Conservation (phyloP, 2,888 invertebrate species). For the Pycnomerus fuliginosus region DNA sequence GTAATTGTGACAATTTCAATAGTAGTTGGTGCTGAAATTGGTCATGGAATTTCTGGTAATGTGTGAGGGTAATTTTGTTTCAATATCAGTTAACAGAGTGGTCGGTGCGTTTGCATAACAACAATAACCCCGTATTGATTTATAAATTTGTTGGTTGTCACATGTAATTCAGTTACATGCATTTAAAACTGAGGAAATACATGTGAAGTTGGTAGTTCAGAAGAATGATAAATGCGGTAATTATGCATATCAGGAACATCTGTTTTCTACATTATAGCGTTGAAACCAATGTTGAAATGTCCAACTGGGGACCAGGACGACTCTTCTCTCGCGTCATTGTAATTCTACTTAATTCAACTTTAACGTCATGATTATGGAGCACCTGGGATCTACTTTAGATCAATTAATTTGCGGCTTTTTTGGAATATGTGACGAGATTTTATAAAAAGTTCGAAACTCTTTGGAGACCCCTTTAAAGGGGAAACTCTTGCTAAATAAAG, state of each 20-base stretch:
- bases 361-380: conserved; percentile 13
- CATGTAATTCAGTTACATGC: conserved; percentile 6
- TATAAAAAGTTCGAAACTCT: conserved; percentile 8
- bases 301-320: conserved; percentile 20
- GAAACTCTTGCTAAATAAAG: too few species aligned
- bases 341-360: conserved; percentile 21
- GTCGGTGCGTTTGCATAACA: conserved; percentile 7
- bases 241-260: conserved; percentile 32
- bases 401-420: conserved; percentile 18
- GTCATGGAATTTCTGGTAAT: conserved; percentile 2
- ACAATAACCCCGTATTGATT: conserved; percentile 8
- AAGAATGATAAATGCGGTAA: conserved; percentile 30
- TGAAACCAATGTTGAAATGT: conserved; percentile 24
- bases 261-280: conserved; percentile 26
- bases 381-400: conserved; percentile 20
- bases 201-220: conserved; percentile 20
- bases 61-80: conserved; percentile 4
- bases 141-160: conserved; percentile 7
- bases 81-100: conserved; percentile 7
- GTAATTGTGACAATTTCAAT: conserved; percentile 7
- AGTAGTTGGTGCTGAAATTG: conserved; percentile 1
- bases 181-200: conserved; percentile 9
- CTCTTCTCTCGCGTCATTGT: conserved; percentile 18
- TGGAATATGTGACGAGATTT: conserved; percentile 9
- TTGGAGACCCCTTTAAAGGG: background rate